These are phyloP conservation scores for Mythimna loreyi DNA, from an alignment of 2,888 invertebrate genomes.

Conservation along the genomic window DNA sequence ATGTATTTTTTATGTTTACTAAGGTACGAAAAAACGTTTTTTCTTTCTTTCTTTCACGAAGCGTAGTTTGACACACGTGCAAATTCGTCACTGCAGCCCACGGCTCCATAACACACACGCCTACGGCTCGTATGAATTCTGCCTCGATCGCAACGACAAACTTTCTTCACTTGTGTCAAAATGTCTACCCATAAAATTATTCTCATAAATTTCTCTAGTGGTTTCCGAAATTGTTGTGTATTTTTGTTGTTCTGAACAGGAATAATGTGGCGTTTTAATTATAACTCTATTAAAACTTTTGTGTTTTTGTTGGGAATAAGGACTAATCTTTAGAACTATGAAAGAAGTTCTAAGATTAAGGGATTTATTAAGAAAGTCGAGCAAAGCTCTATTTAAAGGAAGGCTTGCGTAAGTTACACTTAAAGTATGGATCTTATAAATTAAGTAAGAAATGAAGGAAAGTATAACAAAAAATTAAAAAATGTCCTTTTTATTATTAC, in stretches of 20 bases:
- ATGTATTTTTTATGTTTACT: too few relatives aligned
- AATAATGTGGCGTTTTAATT: conserved; percentile 48
- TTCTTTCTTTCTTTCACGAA: too few relatives aligned
- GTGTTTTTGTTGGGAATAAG: conserved; percentile 40
- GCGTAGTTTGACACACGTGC: too few relatives aligned
- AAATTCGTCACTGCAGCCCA: too few relatives aligned
- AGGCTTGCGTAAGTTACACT: background rate
- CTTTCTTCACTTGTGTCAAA: too few relatives aligned
- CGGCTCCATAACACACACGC: too few relatives aligned
- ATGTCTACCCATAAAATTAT: too few relatives aligned
- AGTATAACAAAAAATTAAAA: background rate
- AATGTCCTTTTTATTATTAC: too few relatives aligned
- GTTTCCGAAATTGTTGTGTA: conserved; percentile 6
- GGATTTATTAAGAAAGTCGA: conserved; percentile 31
- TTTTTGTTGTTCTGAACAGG: conserved; percentile 14
- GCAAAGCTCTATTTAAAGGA: conserved; percentile 7
- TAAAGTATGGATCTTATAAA: background rate
- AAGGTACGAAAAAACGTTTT: too few relatives aligned
- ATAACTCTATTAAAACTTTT: conserved; percentile 46
- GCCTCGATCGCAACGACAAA: too few relatives aligned
- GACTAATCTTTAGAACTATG: conserved; percentile 27
- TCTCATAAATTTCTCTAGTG: background rate
- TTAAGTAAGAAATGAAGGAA: background rate
- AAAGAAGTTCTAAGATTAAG: conserved; percentile 41
- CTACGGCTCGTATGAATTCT: too few relatives aligned